Evolutionary conservation across 2,888 invertebrate genomes (phyloP).

Genomic region (Spodoptera littoralis): DNA sequence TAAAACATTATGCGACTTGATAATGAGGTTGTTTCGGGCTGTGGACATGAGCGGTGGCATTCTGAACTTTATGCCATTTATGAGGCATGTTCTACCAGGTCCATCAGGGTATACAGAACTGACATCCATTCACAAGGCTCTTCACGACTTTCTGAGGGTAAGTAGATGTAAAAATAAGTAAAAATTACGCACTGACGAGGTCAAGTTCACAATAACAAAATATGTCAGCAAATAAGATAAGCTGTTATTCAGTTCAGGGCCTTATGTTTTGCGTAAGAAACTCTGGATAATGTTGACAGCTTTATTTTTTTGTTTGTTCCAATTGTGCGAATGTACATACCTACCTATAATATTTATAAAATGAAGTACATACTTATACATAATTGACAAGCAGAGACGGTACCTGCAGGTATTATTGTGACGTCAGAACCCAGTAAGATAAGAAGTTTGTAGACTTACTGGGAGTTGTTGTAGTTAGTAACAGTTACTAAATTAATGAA

Average conservation of each 20-base stretch:
- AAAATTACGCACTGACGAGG: conserved; percentile 37
- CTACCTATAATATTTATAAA: not conserved
- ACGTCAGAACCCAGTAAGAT: too few species aligned
- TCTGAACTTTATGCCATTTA: conserved; percentile 91
- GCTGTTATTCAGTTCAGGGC: conserved; percentile 54
- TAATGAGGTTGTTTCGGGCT: conserved; percentile 90
- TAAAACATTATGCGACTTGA: conserved; percentile 85
- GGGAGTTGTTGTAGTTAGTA: not conserved
- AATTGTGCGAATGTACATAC: not conserved
- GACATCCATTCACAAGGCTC: conserved; percentile 79
- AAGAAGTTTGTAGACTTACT: too few species aligned
- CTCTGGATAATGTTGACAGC: conserved; percentile 11
- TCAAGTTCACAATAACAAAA: conserved; percentile 54
- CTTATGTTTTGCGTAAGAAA: conserved; percentile 45
- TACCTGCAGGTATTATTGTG: too few species aligned
- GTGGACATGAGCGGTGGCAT: conserved; percentile 92
- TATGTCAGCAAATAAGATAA: conserved; percentile 50
- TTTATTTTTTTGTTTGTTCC: conserved; percentile 12
- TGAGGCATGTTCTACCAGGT: conserved; percentile 90
- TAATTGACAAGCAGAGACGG: too few species aligned
- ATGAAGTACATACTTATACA: too few species aligned
- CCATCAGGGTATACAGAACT: conserved; percentile 90
- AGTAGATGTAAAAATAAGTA: conserved; percentile 47
- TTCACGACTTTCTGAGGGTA: conserved; percentile 89
- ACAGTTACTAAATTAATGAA: too few species aligned